Percentiles rank a stretch among this genome's conserved stretches.
phyloP scores from a whole-genome alignment of 2,113 vertebrate species.

The Aptenodytes forsteri region DNA sequence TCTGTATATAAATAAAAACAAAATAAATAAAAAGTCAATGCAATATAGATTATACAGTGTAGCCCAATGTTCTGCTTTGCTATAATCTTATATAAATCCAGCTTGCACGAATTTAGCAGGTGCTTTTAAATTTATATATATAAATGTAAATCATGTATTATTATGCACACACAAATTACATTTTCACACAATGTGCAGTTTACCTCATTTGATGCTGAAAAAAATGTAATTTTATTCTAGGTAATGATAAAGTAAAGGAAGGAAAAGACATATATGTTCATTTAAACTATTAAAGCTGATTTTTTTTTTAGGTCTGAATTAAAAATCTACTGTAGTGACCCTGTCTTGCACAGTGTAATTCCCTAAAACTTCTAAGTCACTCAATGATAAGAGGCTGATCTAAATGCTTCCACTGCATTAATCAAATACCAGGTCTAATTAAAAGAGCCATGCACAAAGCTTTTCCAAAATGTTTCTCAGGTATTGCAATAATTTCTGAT shows the following conservation, averaged over 20 bases:
- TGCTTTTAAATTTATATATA: conserved; percentile 20
- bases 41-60: background rate
- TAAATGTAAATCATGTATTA: conserved; percentile 21
- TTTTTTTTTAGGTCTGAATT: conserved; percentile 60
- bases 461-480: conserved; percentile 99
- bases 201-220: background rate
- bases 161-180: conserved; percentile 24
- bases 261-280: conserved; percentile 42
- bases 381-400: conserved; percentile 97
- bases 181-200: background rate
- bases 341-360: conserved; percentile 90
- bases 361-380: conserved; percentile 93
- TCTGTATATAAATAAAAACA: conserved; percentile 34
- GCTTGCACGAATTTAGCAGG: conserved; percentile 11
- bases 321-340: conserved; percentile 80
- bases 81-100: conserved; percentile 17
- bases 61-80: background rate
- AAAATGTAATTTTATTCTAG: conserved; percentile 15
- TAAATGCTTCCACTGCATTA: conserved; percentile 96
- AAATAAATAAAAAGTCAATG: conserved; percentile 43
- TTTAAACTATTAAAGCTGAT: conserved; percentile 56
- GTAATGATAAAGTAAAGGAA: conserved; percentile 33
- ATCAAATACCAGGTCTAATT: conserved; percentile 99
- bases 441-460: conserved; percentile 99
- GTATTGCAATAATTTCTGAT: conserved; percentile 99